Evolutionary conservation across 2,113 vertebrate species (phyloP), one percentile per base, ranked within the genome.

Genomic region (Pluvialis apricaria): DNA sequence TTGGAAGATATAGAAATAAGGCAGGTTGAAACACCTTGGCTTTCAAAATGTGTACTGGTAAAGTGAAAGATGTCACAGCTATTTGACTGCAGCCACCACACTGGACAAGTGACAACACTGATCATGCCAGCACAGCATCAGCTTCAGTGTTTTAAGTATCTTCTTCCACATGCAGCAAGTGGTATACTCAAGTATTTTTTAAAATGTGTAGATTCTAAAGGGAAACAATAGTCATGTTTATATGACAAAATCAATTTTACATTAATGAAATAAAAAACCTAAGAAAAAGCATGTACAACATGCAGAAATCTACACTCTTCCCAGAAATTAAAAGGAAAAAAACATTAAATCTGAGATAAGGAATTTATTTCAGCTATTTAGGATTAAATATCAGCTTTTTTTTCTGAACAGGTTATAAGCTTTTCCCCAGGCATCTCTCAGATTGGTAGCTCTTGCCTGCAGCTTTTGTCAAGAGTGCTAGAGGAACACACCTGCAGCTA

Each of bases 241-340:
- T 31, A 80, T 61, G 77, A 87, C 66, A 93, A 89, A 94, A 92
- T 60, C 22, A 52, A 45, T 38, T 69, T 92, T 49, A 51, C 49
- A 90, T 42, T 51, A 58, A 72, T 4, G 14, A 92, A 91, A 89
- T 57, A 38, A 91, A 57, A 32, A 49, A 18, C 2, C 2, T 17
- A 51, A 1, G 0, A 85, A 90, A 70, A 87, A 86, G 89, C 94
- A 97, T 95, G 95, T 97, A 96, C 77, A 90, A 96, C 94, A 96
- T 97, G 95, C 89, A 94, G 57, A 90, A 85, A 70, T 36, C 20
- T 69, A 68, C 15, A 32, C 8, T 88, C 69, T 85, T 86, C 51
- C 44, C 57, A 77, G 54, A 92, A 92, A 94, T 65, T 65, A 92
- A 88, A 93, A 83, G 55, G 66, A 60, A 88, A 90, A 90, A 75